phyloP scores from a whole-genome alignment of 2,888 invertebrate species.

The Diaprepes abbreviatus region DNA sequence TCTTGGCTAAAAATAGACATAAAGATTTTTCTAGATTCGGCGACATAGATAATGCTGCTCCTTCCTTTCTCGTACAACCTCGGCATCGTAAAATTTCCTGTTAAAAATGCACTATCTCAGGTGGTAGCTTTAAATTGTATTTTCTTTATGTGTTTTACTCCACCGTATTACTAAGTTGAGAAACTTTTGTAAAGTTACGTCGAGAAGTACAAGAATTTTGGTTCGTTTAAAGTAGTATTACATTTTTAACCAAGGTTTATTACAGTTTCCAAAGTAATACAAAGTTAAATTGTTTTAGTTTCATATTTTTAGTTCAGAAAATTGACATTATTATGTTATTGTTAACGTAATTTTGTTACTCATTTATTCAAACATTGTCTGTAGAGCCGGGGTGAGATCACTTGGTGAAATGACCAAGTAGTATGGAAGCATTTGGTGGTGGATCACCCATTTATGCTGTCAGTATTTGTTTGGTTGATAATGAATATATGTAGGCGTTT shows the following conservation, averaged over 20 bases:
- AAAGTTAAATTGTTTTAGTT: no score
- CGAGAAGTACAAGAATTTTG: not conserved
- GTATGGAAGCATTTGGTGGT: no score
- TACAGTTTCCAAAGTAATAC: no score
- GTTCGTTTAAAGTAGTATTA: not conserved
- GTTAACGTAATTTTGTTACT: no score
- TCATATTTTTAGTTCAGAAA: no score
- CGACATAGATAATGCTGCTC: slow-evolving; percentile 12
- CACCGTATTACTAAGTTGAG: not conserved
- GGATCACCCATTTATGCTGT: no score
- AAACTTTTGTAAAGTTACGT: not conserved
- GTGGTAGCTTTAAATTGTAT: slow-evolving; percentile 5
- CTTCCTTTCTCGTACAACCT: not conserved
- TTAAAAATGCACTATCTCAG: slow-evolving; percentile 8
- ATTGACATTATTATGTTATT: no score
- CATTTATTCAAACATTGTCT: no score
- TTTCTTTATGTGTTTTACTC: not conserved
- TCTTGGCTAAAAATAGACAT: slow-evolving; percentile 15
- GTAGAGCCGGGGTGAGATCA: no score
- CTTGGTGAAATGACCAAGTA: no score
- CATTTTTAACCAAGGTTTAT: not conserved
- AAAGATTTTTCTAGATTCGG: slow-evolving; percentile 19
- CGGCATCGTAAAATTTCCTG: not conserved
- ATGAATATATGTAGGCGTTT: no score
- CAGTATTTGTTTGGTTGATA: no score